Evolutionary conservation across 2,113 vertebrate genomes (phyloP).

Genomic region (Poeciliopsis prolifica): DNA sequence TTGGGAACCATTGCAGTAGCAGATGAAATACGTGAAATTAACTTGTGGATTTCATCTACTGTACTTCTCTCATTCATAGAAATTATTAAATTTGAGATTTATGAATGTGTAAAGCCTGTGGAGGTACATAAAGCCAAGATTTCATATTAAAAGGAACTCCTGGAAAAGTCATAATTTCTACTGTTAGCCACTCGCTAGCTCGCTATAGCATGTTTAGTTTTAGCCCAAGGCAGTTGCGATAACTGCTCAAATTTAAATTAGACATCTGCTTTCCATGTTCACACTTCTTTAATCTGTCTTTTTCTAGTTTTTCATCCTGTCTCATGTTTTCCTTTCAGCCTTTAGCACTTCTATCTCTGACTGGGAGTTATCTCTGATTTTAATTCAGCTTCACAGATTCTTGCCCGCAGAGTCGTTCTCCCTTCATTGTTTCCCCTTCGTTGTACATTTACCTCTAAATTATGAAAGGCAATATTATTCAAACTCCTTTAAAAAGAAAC

Average conservation of each 20-base stretch:
- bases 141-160: background rate
- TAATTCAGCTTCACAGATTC: background rate
- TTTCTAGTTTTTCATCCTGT: background rate
- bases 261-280: background rate
- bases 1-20: no score
- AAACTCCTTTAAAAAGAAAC: background rate
- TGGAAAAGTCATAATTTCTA: background rate
- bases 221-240: background rate
- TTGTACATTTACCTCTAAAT: background rate
- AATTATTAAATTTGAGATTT: no score
- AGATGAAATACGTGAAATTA: no score
- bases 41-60: no score
- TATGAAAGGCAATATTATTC: background rate
- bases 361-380: background rate
- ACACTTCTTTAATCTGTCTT: background rate
- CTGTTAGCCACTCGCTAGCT: background rate
- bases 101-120: no score
- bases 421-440: background rate
- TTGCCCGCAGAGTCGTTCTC: background rate
- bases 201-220: background rate
- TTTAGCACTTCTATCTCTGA: background rate
- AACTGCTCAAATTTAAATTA: background rate
- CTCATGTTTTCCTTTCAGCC: background rate
- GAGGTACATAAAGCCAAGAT: background rate
- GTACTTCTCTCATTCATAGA: no score